Evolutionary conservation across 2,888 invertebrate species (phyloP).

Genomic region (Dasypolia templi): DNA sequence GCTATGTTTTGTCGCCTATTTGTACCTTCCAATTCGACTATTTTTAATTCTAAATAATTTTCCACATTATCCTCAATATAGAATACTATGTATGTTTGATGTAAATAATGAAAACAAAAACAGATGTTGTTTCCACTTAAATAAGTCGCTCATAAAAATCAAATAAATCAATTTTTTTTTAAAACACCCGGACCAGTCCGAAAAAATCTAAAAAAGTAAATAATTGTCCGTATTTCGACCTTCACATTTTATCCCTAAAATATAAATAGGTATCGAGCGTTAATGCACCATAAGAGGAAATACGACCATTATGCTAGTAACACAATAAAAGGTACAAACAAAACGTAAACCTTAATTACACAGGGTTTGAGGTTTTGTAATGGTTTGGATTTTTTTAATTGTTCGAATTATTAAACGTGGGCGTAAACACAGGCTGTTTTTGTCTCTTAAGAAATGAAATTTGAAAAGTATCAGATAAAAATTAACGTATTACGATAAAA

Average conservation of each 20-base stretch:
- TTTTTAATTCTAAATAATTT: background rate
- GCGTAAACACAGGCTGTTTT: background rate
- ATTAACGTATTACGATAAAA: background rate
- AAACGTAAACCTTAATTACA: constrained; percentile 50
- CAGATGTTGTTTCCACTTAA: background rate
- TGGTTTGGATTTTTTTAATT: constrained; percentile 48
- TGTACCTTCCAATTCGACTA: background rate
- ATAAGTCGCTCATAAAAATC: background rate
- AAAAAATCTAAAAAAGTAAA: constrained; percentile 6
- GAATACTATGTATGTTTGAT: too few species aligned
- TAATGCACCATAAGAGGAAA: constrained; percentile 52
- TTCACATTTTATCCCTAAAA: constrained; percentile 18
- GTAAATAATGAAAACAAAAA: too few species aligned
- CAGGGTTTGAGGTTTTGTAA: constrained; percentile 43
- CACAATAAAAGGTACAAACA: constrained; percentile 42
- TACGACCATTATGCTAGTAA: constrained; percentile 35
- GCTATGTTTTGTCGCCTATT: background rate
- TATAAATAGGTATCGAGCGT: constrained; percentile 50
- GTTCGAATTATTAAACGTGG: background rate
- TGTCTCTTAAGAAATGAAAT: background rate
- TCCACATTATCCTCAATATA: background rate
- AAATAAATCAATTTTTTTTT: constrained; percentile 31
- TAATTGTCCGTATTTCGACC: background rate
- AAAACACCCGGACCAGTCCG: background rate
- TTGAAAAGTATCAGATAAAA: background rate